Conservation (phyloP, 2,113 vertebrate species). For the Leucosticte australis region DNA sequence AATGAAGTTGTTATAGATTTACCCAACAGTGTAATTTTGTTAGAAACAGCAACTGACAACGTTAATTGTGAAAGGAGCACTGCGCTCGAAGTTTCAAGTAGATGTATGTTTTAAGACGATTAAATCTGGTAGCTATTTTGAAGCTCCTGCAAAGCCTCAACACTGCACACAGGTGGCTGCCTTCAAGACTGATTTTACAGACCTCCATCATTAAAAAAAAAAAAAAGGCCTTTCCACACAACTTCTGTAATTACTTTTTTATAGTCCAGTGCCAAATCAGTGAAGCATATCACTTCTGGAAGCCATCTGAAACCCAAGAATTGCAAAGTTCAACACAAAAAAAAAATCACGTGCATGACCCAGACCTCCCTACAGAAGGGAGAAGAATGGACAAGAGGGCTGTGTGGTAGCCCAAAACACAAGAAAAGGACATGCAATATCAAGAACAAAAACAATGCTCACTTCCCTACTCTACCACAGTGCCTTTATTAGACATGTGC, state of each 20-base stretch:
- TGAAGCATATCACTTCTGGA: background rate
- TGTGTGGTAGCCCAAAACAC: background rate
- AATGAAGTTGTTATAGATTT: background rate
- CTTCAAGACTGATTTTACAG: background rate
- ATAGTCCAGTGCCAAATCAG: background rate
- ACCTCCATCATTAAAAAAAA: background rate
- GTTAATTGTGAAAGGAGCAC: background rate
- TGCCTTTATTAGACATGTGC: background rate
- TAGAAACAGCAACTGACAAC: background rate
- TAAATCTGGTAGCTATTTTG: background rate
- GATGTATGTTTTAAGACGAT: background rate
- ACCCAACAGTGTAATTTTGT: background rate
- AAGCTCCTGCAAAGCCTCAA: background rate
- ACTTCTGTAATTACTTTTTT: background rate
- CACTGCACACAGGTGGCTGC: background rate
- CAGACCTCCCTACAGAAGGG: background rate
- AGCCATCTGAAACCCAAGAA: background rate
- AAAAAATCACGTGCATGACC: accelerated
- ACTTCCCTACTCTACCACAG: background rate
- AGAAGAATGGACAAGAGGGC: background rate
- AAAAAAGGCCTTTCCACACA: background rate
- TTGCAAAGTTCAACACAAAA: background rate
- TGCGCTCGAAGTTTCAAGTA: background rate
- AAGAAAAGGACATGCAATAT: background rate
- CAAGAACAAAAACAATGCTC: background rate